A percentile compares a stretch with the other conserved stretches of the same genome.
Conservation (phyloP, 1,140 invertebrate species). For the Meloidogyne exigua region DNA sequence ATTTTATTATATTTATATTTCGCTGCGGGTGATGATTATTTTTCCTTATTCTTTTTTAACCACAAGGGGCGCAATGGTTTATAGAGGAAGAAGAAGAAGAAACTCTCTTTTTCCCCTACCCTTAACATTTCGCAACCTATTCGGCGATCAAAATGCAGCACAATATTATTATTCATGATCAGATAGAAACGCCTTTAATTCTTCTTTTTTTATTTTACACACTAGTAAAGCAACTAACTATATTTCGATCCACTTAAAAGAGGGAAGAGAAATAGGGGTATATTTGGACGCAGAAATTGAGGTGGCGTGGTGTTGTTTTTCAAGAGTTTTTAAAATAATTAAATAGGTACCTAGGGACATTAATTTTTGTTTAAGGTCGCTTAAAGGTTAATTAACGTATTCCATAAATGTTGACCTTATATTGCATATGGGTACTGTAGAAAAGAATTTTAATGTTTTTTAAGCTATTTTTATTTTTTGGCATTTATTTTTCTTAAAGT, state of each 20-base stretch:
- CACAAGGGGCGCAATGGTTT: not conserved
- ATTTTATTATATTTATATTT: not conserved
- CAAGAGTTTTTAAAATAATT: too few species aligned
- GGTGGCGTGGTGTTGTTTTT: too few species aligned
- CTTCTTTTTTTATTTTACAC: not conserved
- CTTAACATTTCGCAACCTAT: not conserved
- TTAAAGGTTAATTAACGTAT: too few species aligned
- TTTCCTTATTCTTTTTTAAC: not conserved
- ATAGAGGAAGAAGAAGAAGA: not conserved
- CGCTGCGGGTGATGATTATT: not conserved
- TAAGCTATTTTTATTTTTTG: too few species aligned
- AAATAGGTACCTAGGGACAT: too few species aligned
- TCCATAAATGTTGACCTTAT: too few species aligned
- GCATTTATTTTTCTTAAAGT: too few species aligned
- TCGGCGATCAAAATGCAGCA: not conserved
- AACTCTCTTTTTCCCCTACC: not conserved
- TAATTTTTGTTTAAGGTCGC: too few species aligned
- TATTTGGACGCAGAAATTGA: too few species aligned
- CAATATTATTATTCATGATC: not conserved
- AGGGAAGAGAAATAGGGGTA: too few species aligned
- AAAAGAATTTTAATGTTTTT: too few species aligned
- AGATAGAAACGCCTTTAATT: not conserved
- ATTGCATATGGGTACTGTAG: too few species aligned
- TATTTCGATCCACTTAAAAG: not conserved
- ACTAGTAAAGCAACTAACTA: not conserved